Evolutionary conservation across 2,797 vertebrate species (phyloP).

Genomic region (Enteromius paludinosus): DNA sequence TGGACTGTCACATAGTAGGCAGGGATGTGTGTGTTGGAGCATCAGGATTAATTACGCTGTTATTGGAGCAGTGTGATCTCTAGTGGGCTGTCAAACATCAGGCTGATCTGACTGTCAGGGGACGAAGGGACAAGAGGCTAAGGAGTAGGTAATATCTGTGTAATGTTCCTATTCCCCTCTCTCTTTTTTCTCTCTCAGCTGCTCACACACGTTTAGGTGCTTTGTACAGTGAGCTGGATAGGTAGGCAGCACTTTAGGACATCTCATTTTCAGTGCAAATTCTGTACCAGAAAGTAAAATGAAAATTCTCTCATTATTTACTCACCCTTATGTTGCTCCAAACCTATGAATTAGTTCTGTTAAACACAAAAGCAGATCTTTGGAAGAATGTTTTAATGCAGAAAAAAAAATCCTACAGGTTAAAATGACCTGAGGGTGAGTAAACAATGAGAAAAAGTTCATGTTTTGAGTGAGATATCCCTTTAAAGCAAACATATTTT

Average conservation of each 20-base stretch:
- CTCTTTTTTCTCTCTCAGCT: not conserved
- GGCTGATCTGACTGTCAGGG: conserved; percentile 44
- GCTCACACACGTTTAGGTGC: not conserved
- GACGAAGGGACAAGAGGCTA: conserved; percentile 38
- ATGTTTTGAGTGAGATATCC: not conserved
- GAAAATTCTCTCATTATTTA: not conserved
- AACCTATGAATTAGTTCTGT: not conserved
- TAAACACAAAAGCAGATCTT: not conserved
- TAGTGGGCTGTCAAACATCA: conserved; percentile 52
- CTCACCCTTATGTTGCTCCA: not conserved
- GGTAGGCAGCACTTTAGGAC: not conserved
- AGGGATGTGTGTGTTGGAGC: conserved; percentile 50
- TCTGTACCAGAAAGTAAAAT: not conserved
- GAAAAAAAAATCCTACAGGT: not conserved
- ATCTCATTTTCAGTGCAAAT: not conserved
- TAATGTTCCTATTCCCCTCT: conserved; percentile 12
- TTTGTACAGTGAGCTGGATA: not conserved
- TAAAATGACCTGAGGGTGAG: not conserved
- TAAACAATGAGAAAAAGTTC: not conserved
- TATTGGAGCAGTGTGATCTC: conserved; percentile 47
- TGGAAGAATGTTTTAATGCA: not conserved
- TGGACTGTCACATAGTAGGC: conserved; percentile 52
- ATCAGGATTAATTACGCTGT: conserved; percentile 55
- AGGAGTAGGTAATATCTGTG: conserved; percentile 33
- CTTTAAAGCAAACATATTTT: not conserved